Conservation (phyloP, 1,140 invertebrate species). For the Musca vetustissima region DNA sequence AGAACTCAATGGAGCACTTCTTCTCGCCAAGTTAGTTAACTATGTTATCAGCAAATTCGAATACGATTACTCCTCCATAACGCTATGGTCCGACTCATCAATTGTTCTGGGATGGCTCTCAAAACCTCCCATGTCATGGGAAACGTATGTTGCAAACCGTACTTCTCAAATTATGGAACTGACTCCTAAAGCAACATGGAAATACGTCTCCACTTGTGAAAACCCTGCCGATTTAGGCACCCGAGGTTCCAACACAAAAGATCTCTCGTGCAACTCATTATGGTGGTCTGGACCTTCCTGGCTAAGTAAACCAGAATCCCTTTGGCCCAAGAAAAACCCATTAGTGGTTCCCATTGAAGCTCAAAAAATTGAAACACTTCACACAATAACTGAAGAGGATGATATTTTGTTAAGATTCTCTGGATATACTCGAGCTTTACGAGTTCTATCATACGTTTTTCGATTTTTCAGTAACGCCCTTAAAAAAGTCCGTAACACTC, state of each 20-base stretch:
- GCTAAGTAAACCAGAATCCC: neutral
- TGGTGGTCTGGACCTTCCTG: slow-evolving; percentile 15
- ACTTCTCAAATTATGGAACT: neutral
- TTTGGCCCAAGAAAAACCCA: neutral
- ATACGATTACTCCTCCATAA: neutral
- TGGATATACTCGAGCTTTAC: neutral
- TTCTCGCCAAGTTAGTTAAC: neutral
- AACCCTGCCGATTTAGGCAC: neutral
- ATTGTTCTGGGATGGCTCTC: slow-evolving; percentile 14
- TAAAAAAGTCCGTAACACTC: neutral
- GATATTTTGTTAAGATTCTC: neutral
- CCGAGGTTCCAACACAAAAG: neutral
- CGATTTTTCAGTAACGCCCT: neutral
- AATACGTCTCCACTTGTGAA: neutral
- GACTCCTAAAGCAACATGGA: neutral
- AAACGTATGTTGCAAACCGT: slow-evolving; percentile 9
- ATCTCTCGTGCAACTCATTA: neutral
- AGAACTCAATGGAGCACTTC: neutral
- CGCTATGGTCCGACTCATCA: neutral
- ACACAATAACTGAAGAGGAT: neutral
- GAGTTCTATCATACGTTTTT: neutral
- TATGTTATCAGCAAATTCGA: neutral
- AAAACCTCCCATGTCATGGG: slow-evolving; percentile 7
- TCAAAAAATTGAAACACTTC: neutral
- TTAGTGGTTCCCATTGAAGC: neutral